phyloP scores from a whole-genome alignment of 1,140 invertebrate genomes.

The Lepidurus apus region DNA sequence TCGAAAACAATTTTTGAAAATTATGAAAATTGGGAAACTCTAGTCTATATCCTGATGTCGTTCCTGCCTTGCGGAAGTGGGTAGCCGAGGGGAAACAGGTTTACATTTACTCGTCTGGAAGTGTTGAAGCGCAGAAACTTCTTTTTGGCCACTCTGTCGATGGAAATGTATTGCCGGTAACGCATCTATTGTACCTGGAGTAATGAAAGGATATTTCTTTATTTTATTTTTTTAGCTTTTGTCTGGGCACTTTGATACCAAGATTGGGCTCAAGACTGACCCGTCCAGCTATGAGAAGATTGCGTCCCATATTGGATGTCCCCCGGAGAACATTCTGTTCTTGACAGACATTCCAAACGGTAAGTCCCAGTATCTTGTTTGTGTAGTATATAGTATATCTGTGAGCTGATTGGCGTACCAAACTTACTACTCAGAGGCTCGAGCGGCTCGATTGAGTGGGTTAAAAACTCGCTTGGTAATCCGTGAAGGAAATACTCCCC shows the following conservation, averaged over 20 bases:
- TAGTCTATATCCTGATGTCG: slow-evolving; percentile 83
- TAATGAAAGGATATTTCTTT: slow-evolving; percentile 14
- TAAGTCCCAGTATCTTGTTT: slow-evolving; percentile 42
- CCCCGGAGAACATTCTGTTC: slow-evolving; percentile 67
- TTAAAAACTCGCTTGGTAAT: slow-evolving; percentile 60
- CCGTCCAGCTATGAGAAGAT: slow-evolving; percentile 68
- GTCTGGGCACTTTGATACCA: slow-evolving; percentile 79
- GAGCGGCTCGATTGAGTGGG: slow-evolving; percentile 69
- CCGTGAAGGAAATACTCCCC: slow-evolving; percentile 67
- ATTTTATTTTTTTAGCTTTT: slow-evolving; percentile 54
- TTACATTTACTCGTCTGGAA: slow-evolving; percentile 88
- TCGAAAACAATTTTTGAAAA: background rate
- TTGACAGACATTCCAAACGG: slow-evolving; percentile 78
- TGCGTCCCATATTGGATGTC: slow-evolving; percentile 56
- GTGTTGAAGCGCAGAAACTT: slow-evolving; percentile 81
- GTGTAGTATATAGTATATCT: too few species aligned
- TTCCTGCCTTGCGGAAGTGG: slow-evolving; percentile 65
- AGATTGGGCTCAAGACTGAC: slow-evolving; percentile 70
- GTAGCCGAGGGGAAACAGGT: slow-evolving; percentile 57
- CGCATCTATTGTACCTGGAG: background rate
- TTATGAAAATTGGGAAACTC: slow-evolving; percentile 35
- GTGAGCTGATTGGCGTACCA: slow-evolving; percentile 36
- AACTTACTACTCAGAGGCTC: slow-evolving; percentile 57
- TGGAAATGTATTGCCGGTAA: slow-evolving; percentile 67
- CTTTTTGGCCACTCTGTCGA: slow-evolving; percentile 69